These are phyloP conservation scores for Tarsius wallacei DNA, from an alignment of 2,797 vertebrate genomes.

Conservation along the genomic window DNA sequence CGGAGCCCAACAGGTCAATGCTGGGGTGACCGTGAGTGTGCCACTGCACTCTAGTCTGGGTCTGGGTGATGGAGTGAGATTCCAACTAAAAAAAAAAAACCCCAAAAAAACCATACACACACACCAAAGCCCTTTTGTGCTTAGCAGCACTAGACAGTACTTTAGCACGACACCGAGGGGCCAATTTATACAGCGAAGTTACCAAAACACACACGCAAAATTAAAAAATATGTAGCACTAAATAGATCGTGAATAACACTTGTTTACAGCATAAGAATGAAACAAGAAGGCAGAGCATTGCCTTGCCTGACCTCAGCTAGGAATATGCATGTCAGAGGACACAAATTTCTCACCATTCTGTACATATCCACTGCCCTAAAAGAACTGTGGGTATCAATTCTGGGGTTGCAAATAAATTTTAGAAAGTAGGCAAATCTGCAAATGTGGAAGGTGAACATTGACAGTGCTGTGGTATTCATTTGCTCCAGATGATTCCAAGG, in stretches of 20 bases:
- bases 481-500: constrained; percentile 10
- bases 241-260: background rate
- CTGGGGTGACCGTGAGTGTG: no score
- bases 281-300: background rate
- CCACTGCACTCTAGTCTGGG: no score
- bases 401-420: constrained; percentile 17
- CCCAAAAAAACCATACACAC: background rate
- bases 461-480: background rate
- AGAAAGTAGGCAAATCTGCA: constrained; percentile 16
- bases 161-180: background rate
- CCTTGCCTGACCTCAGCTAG: background rate
- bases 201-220: background rate
- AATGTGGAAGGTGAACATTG: background rate
- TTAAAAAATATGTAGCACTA: background rate
- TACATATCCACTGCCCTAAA: background rate
- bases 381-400: background rate
- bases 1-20: no score
- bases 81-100: no score
- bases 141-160: background rate
- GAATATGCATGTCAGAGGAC: background rate
- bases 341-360: background rate
- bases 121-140: background rate
- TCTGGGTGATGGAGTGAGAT: no score
- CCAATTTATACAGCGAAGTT: background rate
- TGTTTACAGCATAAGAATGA: background rate